These are phyloP conservation scores for Elachura formosa DNA, from an alignment of 2,113 vertebrate genomes.

Conservation along the genomic window DNA sequence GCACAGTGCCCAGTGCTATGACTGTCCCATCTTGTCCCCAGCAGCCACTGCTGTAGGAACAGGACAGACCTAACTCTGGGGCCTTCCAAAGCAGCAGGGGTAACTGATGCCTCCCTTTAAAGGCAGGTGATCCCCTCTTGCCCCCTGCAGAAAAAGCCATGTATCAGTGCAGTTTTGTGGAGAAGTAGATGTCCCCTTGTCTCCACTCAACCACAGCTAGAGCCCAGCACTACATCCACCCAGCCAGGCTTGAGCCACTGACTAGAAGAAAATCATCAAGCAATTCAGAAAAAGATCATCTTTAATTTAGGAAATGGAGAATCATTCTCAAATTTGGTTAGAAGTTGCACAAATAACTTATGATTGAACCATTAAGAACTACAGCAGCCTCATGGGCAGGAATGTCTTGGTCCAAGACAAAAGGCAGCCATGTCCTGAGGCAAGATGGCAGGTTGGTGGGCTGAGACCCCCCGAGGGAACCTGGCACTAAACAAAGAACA, in stretches of 20 bases:
- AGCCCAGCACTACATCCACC: neutral
- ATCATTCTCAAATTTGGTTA: neutral
- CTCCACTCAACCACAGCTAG: neutral
- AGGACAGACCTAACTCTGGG: neutral
- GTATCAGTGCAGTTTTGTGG: neutral
- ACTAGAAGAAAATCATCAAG: neutral
- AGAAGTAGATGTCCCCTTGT: neutral
- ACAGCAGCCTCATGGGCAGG: neutral
- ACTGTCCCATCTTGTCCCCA: neutral
- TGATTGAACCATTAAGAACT: neutral
- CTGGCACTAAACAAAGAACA: neutral
- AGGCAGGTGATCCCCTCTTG: neutral
- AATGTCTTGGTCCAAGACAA: neutral
- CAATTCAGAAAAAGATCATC: slow-evolving; percentile 21
- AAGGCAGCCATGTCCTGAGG: neutral
- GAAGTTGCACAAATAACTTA: slow-evolving; percentile 32
- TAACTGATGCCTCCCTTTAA: rapidly evolving
- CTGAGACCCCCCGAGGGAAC: neutral
- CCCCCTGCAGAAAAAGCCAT: neutral
- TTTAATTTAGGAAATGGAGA: slow-evolving; percentile 53
- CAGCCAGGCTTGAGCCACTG: neutral
- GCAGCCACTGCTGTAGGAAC: neutral
- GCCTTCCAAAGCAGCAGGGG: neutral
- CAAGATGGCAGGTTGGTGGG: neutral
- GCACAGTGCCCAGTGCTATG: neutral